Evolutionary conservation across 2,888 invertebrate genomes (phyloP), one percentile per base, ranked within the genome.

Genomic region (Cotesia congregata): DNA sequence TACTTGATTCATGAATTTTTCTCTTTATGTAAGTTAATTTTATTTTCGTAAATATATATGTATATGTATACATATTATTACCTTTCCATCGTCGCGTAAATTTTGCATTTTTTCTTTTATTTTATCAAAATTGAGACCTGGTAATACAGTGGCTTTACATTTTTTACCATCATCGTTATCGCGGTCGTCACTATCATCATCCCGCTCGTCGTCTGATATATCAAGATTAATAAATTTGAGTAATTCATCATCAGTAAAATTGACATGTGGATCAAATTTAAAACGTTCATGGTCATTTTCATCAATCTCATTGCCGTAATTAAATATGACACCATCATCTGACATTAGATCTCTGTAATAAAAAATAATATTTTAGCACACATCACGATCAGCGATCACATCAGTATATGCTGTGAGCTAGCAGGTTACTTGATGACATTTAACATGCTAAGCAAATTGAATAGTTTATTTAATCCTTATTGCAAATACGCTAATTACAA

Each of bases 51-150:
- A n/a, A n/a, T n/a, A n/a, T 20, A 20, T 20, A 20, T 20, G 2
- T 20, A 1, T 20, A 20, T 17, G 17, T 17, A 17, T 17, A 17
- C n/a, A 17, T 17, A 17, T 17, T 17, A 50, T 50, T 72, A 90
- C 88, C 83, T 90, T 90, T 0, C 92, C 92, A 85, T 92, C 88
- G 40, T 88, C 84, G 72, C 91, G 90, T 4, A 95, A 81, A 76
- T 91, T 83, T 0, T 82, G 84, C 92, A 95, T 92, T 80, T 90
- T 90, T 62, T 88, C 83, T 67, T 91, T 90, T 4, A 95, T 85
- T 6, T 85, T 86, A 61, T 91, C 90, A 87, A 95, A 94, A 20
- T 83, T 80, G 2, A 84, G 64, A 30, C 82, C 84, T 75, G 78
- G 83, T 0, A 83, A 75, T 17, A 78, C 9, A 50, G 82, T 64